phyloP scores from a whole-genome alignment of 2,113 vertebrate species.

The Centropristis striata region DNA sequence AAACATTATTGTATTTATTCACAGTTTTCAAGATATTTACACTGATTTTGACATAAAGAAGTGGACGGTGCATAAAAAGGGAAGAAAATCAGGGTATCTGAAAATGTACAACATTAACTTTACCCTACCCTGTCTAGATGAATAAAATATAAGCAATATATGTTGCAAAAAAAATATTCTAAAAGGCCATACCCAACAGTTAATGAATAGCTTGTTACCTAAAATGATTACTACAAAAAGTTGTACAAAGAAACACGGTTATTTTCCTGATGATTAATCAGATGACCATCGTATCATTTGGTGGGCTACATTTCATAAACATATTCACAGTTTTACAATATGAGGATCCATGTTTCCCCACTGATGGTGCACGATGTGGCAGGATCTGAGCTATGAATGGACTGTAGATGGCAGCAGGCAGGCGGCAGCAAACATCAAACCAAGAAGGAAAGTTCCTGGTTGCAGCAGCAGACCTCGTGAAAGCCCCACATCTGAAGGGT shows the following conservation, averaged over 20 bases:
- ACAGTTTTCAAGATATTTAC: constrained; percentile 36
- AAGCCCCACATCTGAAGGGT: neutral
- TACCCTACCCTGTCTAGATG: neutral
- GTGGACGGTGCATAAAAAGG: constrained; percentile 27
- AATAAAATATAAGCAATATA: neutral
- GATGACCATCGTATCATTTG: neutral
- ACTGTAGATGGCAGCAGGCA: constrained; percentile 41
- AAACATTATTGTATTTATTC: constrained; percentile 60
- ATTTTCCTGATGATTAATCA: neutral
- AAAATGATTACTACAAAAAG: neutral
- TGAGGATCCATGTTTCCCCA: neutral
- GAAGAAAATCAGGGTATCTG: constrained; percentile 3
- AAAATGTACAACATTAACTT: constrained; percentile 9
- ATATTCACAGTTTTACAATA: constrained; percentile 32
- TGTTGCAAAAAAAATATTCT: neutral
- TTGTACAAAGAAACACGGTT: neutral
- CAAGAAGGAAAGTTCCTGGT: constrained; percentile 43
- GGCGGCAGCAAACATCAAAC: constrained; percentile 41
- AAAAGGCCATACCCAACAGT: neutral
- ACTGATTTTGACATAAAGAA: constrained; percentile 9
- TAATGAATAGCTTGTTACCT: neutral
- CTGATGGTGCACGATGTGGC: neutral
- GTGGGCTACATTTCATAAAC: constrained; percentile 11
- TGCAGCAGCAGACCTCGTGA: constrained; percentile 35
- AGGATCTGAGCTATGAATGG: neutral